Evolutionary conservation across 2,113 vertebrate genomes (phyloP), one percentile per base, ranked within the genome.

Genomic region (Motacilla tschutschensis): DNA sequence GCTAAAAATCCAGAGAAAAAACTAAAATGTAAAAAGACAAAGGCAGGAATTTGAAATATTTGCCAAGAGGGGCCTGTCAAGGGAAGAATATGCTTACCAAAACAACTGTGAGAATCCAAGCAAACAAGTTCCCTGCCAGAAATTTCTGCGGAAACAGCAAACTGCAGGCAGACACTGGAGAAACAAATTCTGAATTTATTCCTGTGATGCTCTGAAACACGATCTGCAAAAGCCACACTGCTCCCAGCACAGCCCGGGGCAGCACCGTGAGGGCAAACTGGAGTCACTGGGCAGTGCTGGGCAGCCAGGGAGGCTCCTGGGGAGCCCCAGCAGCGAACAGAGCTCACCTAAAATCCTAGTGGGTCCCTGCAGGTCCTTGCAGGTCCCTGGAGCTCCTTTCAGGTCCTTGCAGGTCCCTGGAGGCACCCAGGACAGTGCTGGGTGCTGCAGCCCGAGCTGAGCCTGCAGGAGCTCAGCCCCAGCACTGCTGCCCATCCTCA

Each of bases 31-130:
- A 38, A 70, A 46, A 81, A 63, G 82, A 88, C 50, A 92, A 80
- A 80, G 48, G 44, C 47, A 88, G 57, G 92, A 87, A 91, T 95
- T 67, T 57, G 26, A 82, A 86, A 80, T 92, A 88, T 84, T 91
- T 94, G 92, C 90, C 74, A 91, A 79, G 55, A 89, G 87, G 16
- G 87, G 83, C 88, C 89, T 93, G 85, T 89, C 83, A 81, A 65
- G 87, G 90, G 83, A 78, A 82, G 85, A 73, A 86, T 36, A 88
- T 62, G 71, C 89, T 91, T 82, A 85, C 88, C 91, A 90, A 89
- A 91, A 93, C 79, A 87, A 80, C 64, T 35, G 86, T 43, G 75
- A 92, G 81, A 47, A 90, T 92, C 94, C 90, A 82, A 88, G 92
- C 88, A 95, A 95, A 91, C 86, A 92, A 2, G 8, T 6, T 41